phyloP scores from a whole-genome alignment of 92 coral and sea anemone species.

The Bergia puertoricense region DNA sequence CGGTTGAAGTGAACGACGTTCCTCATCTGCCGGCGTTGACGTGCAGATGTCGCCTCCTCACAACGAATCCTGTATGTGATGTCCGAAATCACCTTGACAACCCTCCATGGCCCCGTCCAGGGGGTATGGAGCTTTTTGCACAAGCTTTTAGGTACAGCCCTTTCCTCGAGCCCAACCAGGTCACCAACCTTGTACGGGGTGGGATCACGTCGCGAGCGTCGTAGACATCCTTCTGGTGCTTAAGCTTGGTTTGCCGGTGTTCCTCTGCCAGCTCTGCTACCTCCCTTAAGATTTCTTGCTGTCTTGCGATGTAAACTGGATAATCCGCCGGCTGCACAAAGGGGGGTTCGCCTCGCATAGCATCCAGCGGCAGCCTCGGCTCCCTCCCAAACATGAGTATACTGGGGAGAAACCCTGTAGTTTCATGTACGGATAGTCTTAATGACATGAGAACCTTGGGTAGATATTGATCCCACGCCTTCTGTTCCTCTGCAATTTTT shows the following conservation, averaged over 20 bases:
- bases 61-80: slow-evolving; percentile 48
- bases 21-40: slow-evolving; percentile 11
- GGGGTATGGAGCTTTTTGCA: slow-evolving; percentile 41
- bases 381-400: slow-evolving; percentile 51
- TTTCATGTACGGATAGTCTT: slow-evolving; percentile 44
- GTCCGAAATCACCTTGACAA: slow-evolving; percentile 48
- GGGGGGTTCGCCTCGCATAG: slow-evolving; percentile 38
- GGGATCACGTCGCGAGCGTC: slow-evolving; percentile 25
- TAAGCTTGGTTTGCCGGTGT: slow-evolving; percentile 4
- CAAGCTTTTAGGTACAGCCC: slow-evolving; percentile 33
- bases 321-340: slow-evolving; percentile 30
- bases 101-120: slow-evolving; percentile 52
- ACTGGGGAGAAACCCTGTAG: slow-evolving; percentile 47
- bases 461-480: slow-evolving; percentile 48
- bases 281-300: slow-evolving; percentile 25
- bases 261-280: background rate
- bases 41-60: background rate
- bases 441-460: slow-evolving; percentile 50
- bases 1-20: slow-evolving; percentile 27
- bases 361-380: slow-evolving; percentile 48
- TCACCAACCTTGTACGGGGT: slow-evolving; percentile 41
- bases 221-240: slow-evolving; percentile 44
- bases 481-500: background rate
- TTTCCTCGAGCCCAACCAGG: slow-evolving; percentile 33
- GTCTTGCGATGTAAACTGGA: slow-evolving; percentile 40